phyloP scores from a whole-genome alignment of 2,113 vertebrate genomes.

The Solea senegalensis region DNA sequence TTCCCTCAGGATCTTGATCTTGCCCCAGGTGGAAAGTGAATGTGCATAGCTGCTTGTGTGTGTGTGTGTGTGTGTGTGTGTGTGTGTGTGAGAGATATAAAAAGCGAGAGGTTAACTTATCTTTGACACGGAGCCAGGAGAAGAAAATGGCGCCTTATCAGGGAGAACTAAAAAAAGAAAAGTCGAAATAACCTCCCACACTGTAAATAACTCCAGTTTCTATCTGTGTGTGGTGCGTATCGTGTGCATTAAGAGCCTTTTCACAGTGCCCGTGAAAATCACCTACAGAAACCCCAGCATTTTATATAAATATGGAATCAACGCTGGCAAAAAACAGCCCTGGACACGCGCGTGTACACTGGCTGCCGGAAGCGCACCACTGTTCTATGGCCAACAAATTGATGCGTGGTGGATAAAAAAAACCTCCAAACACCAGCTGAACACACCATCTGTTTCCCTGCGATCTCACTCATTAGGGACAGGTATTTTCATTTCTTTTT shows the following conservation, averaged over 20 bases:
- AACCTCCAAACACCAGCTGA: slow-evolving; percentile 65
- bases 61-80: background rate
- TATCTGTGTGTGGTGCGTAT: background rate
- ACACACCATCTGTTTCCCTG: slow-evolving; percentile 71
- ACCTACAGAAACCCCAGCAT: slow-evolving; percentile 3
- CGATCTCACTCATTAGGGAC: slow-evolving; percentile 53
- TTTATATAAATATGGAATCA: slow-evolving; percentile 24
- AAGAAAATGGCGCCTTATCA: slow-evolving; percentile 34
- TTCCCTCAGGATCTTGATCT: slow-evolving; percentile 6
- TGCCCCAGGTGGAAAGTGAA: background rate
- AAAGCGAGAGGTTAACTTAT: background rate
- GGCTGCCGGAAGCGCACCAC: slow-evolving; percentile 33
- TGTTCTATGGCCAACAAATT: slow-evolving; percentile 53
- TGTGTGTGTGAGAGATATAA: background rate
- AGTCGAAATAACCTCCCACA: slow-evolving; percentile 2
- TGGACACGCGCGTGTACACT: slow-evolving; percentile 34
- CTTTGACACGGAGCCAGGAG: slow-evolving; percentile 23
- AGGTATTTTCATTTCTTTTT: slow-evolving; percentile 55
- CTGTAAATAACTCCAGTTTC: slow-evolving; percentile 18
- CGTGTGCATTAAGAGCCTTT: background rate
- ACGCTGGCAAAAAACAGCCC: slow-evolving; percentile 29
- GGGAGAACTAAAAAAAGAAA: slow-evolving; percentile 21
- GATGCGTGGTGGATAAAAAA: slow-evolving; percentile 65
- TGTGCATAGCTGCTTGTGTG: background rate
- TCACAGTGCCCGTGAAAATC: slow-evolving; percentile 2